Evolutionary conservation across 2,888 invertebrate species (phyloP).

Genomic region (Drosophila falleni): DNA sequence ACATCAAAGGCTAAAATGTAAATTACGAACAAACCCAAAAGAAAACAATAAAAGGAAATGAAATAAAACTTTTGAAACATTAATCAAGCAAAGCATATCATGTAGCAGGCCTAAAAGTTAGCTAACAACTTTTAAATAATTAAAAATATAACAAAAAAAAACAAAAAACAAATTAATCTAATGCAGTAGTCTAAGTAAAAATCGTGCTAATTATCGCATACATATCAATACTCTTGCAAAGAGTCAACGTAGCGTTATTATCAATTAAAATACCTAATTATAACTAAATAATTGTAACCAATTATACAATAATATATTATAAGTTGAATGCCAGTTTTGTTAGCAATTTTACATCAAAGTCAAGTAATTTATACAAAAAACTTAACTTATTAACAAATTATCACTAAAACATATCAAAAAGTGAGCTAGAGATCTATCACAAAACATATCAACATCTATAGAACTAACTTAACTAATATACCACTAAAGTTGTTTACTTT

Average conservation of each 20-base stretch:
- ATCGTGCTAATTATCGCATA: slow-evolving; percentile 73
- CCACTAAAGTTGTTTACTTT: slow-evolving; percentile 54
- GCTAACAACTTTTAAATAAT: slow-evolving; percentile 16
- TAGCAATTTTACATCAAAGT: slow-evolving; percentile 62
- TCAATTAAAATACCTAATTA: slow-evolving; percentile 21
- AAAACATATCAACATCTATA: slow-evolving; percentile 12
- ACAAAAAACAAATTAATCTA: slow-evolving; percentile 19
- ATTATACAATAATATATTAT: slow-evolving; percentile 34
- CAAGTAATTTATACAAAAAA: slow-evolving; percentile 23
- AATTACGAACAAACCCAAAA: slow-evolving; percentile 20
- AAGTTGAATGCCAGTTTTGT: slow-evolving; percentile 50
- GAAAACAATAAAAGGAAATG: slow-evolving; percentile 7
- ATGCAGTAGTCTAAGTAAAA: slow-evolving; percentile 67
- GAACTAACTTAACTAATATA: background rate
- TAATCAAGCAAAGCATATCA: slow-evolving; percentile 46
- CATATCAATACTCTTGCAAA: slow-evolving; percentile 80
- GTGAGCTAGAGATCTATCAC: slow-evolving; percentile 11
- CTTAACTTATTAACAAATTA: slow-evolving; percentile 29
- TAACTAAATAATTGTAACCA: slow-evolving; percentile 26
- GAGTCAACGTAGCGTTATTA: slow-evolving; percentile 64
- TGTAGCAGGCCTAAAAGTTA: slow-evolving; percentile 38
- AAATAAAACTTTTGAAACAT: slow-evolving; percentile 1
- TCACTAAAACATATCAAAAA: slow-evolving; percentile 62
- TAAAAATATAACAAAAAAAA: slow-evolving; percentile 13
- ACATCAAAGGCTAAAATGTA: slow-evolving; percentile 27